A percentile compares a stretch with the other conserved stretches of the same genome.
These are phyloP conservation scores for Pseudolaguvia tuberculata DNA, from an alignment of 2,113 vertebrate species.

Conservation along the genomic window DNA sequence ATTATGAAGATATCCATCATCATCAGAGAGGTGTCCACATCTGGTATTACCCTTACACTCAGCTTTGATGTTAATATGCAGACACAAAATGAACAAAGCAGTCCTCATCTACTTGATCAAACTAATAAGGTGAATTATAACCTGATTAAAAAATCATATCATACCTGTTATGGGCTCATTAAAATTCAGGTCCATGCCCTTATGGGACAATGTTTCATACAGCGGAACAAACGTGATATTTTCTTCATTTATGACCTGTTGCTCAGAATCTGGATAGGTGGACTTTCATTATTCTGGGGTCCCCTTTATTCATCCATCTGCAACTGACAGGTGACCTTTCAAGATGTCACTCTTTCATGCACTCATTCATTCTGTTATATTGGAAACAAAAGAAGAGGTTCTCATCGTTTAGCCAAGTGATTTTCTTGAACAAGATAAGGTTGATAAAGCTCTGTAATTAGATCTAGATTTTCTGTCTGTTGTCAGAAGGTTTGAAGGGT, in stretches of 20 bases:
- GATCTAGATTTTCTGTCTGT: constrained; percentile 13
- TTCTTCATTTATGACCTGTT: constrained; percentile 28
- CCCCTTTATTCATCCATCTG: constrained; percentile 33
- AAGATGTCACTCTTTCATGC: constrained; percentile 33
- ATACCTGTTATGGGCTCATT: constrained; percentile 40
- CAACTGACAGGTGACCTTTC: constrained; percentile 50
- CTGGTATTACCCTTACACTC: not conserved
- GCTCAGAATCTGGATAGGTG: constrained; percentile 21
- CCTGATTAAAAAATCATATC: constrained; percentile 32
- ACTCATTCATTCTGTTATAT: constrained; percentile 44
- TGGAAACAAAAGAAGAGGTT: constrained; percentile 21
- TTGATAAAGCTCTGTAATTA: constrained; percentile 31
- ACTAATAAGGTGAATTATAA: not conserved
- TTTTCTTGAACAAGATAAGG: constrained; percentile 16
- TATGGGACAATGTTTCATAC: constrained; percentile 22
- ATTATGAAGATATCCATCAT: not conserved
- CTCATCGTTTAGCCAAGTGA: constrained; percentile 12
- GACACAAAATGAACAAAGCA: not conserved
- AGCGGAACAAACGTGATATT: constrained; percentile 48
- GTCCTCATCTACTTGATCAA: not conserved
- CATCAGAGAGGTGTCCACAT: not conserved
- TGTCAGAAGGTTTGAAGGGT: constrained; percentile 32
- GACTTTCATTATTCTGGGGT: constrained; percentile 43
- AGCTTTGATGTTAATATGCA: not conserved
- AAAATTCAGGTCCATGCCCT: constrained; percentile 37